Conservation (phyloP, 2,888 invertebrate species). For the Stictocephala bisonia region DNA sequence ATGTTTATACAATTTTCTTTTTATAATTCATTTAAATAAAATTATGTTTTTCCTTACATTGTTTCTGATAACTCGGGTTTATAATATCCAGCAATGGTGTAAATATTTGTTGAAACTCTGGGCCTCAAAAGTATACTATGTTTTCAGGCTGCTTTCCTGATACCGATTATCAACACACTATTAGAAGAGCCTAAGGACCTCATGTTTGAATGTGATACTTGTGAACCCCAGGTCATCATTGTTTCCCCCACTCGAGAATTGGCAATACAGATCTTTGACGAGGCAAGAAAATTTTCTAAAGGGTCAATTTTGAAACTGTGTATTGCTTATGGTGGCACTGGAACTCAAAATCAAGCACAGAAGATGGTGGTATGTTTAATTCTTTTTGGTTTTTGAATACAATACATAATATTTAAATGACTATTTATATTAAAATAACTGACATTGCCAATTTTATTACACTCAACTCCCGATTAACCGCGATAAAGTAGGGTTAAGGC, state of each 20-base stretch:
- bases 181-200: constrained; percentile 70
- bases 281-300: constrained; percentile 84
- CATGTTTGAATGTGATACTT: constrained; percentile 65
- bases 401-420: too few species aligned
- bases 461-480: too few species aligned
- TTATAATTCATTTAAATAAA: too few species aligned
- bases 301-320: constrained; percentile 79
- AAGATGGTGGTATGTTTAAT: constrained; percentile 63
- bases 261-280: constrained; percentile 86
- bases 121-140: constrained; percentile 16
- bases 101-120: background rate
- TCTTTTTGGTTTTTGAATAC: too few species aligned
- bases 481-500: too few species aligned
- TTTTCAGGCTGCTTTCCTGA: constrained; percentile 87
- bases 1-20: too few species aligned
- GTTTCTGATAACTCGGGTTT: too few species aligned
- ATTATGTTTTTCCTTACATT: too few species aligned
- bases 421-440: too few species aligned
- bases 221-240: constrained; percentile 85
- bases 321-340: constrained; percentile 89
- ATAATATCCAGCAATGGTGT: too few species aligned
- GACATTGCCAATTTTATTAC: too few species aligned
- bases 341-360: constrained; percentile 76
- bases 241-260: constrained; percentile 94
- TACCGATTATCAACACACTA: constrained; percentile 86